Percentiles rank a stretch among this genome's conserved stretches.
phyloP scores from a whole-genome alignment of 2,113 vertebrate species.

The human (Homo sapiens) region DNA sequence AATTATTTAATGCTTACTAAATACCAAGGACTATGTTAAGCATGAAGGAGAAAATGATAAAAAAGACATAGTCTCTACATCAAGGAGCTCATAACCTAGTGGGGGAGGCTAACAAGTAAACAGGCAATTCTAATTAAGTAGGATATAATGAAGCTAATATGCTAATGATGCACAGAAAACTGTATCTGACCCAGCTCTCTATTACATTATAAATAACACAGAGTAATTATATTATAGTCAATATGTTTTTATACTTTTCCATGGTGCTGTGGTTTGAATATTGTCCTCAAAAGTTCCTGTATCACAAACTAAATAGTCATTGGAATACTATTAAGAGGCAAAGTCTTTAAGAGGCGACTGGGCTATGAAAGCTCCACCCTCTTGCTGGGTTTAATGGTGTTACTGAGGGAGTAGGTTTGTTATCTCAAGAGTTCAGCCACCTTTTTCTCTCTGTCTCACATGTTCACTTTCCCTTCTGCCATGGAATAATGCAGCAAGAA shows the following conservation, averaged over 20 bases:
- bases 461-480: neutral
- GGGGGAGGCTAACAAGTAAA: neutral
- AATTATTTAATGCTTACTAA: neutral
- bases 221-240: neutral
- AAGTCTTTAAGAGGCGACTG: neutral
- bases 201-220: neutral
- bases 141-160: neutral
- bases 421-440: neutral
- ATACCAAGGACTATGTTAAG: neutral
- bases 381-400: neutral
- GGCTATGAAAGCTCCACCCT: neutral
- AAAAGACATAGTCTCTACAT: neutral
- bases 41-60: neutral
- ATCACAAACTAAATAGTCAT: neutral
- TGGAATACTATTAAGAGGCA: neutral
- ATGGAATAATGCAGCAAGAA: neutral
- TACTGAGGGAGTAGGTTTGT: neutral
- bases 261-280: neutral
- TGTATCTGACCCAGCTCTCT: neutral
- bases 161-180: neutral
- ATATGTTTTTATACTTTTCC: neutral
- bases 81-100: neutral
- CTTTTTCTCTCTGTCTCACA: neutral
- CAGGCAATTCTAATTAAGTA: neutral
- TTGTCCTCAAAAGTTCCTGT: neutral